Evolutionary conservation across 1,140 invertebrate species (phyloP).

Genomic region (Marisa cornuarietis): DNA sequence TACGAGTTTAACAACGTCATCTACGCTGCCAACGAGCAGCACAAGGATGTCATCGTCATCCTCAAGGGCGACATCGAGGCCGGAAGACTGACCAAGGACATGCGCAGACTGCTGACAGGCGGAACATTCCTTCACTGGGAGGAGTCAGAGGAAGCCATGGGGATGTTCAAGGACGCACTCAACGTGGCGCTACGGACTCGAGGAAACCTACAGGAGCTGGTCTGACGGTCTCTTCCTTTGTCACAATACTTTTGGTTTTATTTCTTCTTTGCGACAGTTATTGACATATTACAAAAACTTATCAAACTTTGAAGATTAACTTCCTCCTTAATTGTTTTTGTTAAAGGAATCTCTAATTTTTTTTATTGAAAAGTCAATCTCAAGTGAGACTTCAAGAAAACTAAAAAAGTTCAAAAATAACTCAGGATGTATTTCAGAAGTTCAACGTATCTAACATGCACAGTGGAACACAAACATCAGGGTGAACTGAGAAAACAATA

Average conservation of each 20-base stretch:
- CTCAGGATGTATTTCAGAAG: too few relatives aligned
- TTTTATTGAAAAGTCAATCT: too few relatives aligned
- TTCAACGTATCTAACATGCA: too few relatives aligned
- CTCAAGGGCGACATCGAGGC: conserved; percentile 8
- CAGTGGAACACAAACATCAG: too few relatives aligned
- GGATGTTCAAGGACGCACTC: conserved; percentile 5
- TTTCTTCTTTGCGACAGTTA: too few relatives aligned
- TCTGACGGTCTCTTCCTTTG: not conserved
- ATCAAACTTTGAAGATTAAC: too few relatives aligned
- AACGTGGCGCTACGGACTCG: conserved; percentile 3
- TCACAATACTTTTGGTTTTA: not conserved
- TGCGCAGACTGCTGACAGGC: conserved; percentile 11
- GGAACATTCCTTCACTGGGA: conserved; percentile 17
- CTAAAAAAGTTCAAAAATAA: too few relatives aligned
- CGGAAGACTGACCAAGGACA: conserved; percentile 14
- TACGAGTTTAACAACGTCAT: conserved; percentile 16
- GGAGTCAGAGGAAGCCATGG: not conserved
- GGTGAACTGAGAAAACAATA: too few relatives aligned
- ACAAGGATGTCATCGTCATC: conserved; percentile 17
- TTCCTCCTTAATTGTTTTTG: too few relatives aligned
- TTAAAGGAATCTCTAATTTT: too few relatives aligned
- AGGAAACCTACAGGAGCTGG: not conserved
- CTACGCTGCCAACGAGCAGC: conserved; percentile 13
- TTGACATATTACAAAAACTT: too few relatives aligned
- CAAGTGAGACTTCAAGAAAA: too few relatives aligned